Evolutionary conservation across 2,113 vertebrate genomes (phyloP), one percentile per base, ranked within the genome.

Genomic region (Tachysurus vachellii): DNA sequence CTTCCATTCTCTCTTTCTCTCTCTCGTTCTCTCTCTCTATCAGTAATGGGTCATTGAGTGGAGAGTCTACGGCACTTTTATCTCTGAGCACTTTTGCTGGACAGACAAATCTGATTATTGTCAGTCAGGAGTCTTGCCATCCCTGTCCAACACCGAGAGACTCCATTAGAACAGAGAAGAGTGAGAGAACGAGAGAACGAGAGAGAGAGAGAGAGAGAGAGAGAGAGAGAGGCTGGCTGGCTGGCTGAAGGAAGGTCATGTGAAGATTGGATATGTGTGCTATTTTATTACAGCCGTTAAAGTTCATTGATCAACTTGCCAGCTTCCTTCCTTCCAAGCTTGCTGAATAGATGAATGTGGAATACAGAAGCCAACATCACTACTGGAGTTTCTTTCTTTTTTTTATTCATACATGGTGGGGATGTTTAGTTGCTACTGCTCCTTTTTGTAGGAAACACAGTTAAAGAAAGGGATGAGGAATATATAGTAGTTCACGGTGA

Each of bases 101-200:
- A 83, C 68, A 73, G 86, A 86, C 89, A 88, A 89, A 90, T 89
- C 83, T 84, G 89, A 90, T 90, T 90, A 90, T 85, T 87, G 88
- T 88, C 86, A 86, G 86, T 16, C 31, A 75, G 83, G 44, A 82
- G 79, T 66, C 70, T 68, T 85, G 77, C 61, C 79, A 56, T 82
- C 79, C 84, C 57, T 88, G 61, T 86, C 66, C 84, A 84, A 44
- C 70, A 80, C 76, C 23, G 83, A 70, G 47, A 90, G 86, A 88
- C 71, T 90, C 88, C 86, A 89, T 89, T 88, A 89, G 59, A 36
- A 88, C 66, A 57, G 75, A 84, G 81, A 82, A 36, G 70, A 85
- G 83, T 50, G 86, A 53, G 83, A 31, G 47, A 26, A 19, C 23
- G 76, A 54, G n/a, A 31, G 64, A 66, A 7, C 12, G n/a, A 66